Evolutionary conservation across 2,888 invertebrate species (phyloP).

Genomic region (Oscheius sp.): DNA sequence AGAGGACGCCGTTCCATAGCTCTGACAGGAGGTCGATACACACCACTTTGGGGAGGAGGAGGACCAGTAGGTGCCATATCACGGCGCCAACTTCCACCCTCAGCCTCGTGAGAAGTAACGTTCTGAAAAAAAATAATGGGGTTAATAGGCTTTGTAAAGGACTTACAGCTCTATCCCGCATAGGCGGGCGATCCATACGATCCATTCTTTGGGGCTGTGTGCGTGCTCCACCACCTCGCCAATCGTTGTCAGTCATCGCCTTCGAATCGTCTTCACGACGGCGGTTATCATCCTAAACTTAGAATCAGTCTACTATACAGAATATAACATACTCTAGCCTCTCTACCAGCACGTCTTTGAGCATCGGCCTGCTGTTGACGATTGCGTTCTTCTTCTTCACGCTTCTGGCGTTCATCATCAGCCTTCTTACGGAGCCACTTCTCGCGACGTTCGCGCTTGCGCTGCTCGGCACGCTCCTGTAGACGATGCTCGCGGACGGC

Average conservation of each 20-base stretch:
- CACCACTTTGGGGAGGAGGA: constrained; percentile 13
- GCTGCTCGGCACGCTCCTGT: constrained; percentile 51
- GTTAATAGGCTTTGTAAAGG: neutral
- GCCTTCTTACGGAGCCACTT: constrained; percentile 45
- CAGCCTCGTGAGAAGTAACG: constrained; percentile 23
- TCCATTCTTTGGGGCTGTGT: neutral
- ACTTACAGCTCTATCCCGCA: constrained; percentile 32
- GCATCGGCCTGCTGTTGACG: constrained; percentile 52
- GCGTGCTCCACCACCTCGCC: constrained; percentile 40
- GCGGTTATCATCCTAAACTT: constrained; percentile 21
- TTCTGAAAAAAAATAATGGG: constrained; percentile 13
- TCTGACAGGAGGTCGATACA: constrained; percentile 11
- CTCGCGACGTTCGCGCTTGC: constrained; percentile 53
- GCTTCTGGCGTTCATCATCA: constrained; percentile 51
- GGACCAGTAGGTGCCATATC: constrained; percentile 22
- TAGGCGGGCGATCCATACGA: constrained; percentile 23
- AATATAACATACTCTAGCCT: constrained; percentile 20
- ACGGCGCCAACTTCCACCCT: constrained; percentile 35
- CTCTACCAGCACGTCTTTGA: constrained; percentile 42
- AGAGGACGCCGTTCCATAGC: constrained; percentile 1
- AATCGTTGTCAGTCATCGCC: constrained; percentile 52
- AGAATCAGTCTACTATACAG: neutral
- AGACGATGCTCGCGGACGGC: constrained; percentile 55
- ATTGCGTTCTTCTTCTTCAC: constrained; percentile 58
- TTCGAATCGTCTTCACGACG: constrained; percentile 46